Conservation (phyloP, 2,797 vertebrate genomes). For the Percopsis omiscomaycus region DNA sequence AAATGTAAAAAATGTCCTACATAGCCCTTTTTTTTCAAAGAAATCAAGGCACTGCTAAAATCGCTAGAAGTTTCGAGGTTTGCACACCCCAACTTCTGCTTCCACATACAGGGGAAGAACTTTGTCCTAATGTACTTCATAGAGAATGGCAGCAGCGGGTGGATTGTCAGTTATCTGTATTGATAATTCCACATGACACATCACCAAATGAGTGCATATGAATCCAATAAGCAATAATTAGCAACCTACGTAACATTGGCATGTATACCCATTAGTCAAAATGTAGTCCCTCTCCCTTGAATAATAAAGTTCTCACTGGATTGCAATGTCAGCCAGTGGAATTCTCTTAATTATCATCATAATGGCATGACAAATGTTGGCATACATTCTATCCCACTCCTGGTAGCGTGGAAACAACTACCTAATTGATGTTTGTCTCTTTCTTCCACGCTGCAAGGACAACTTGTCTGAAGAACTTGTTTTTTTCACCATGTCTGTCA, state of each 20-base stretch:
- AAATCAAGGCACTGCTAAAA: too few species aligned
- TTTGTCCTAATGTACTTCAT: background rate
- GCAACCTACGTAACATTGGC: slow-evolving; percentile 32
- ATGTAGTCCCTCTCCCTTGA: slow-evolving; percentile 35
- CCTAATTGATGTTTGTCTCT: too few species aligned
- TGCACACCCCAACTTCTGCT: too few species aligned
- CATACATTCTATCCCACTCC: background rate
- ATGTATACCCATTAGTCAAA: slow-evolving; percentile 42
- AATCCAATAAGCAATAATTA: slow-evolving; percentile 39
- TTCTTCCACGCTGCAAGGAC: too few species aligned
- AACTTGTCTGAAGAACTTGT: too few species aligned
- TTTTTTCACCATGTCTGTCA: too few species aligned
- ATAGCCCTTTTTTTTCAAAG: too few species aligned
- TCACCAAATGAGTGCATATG: slow-evolving; percentile 26
- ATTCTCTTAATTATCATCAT: slow-evolving; percentile 33
- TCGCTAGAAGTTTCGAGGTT: too few species aligned
- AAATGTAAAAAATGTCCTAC: too few species aligned
- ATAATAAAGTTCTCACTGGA: slow-evolving; percentile 42
- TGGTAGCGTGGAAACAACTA: background rate
- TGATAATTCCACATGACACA: slow-evolving; percentile 29
- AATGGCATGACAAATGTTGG: slow-evolving; percentile 16
- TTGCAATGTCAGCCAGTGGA: slow-evolving; percentile 18
- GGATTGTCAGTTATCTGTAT: slow-evolving; percentile 27
- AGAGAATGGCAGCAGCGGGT: slow-evolving; percentile 4
- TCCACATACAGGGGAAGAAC: too few species aligned